These are phyloP conservation scores for Megatriorchis doriae DNA, from an alignment of 2,113 vertebrate species.

Conservation along the genomic window DNA sequence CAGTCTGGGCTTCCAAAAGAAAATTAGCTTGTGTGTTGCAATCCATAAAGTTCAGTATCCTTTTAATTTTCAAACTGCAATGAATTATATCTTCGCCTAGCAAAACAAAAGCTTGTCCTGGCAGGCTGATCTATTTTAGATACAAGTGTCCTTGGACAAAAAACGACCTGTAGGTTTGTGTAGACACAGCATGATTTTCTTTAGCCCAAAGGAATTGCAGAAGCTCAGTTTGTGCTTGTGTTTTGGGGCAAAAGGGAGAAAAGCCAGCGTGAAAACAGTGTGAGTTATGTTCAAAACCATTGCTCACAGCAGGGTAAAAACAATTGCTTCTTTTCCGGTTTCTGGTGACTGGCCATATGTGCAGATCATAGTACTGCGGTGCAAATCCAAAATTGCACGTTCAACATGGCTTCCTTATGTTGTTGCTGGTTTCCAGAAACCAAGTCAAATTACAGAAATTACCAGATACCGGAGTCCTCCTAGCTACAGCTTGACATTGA, in stretches of 20 bases:
- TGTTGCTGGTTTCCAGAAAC: not conserved
- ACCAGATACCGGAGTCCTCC: not conserved
- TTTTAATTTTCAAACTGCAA: not conserved
- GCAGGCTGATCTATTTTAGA: not conserved
- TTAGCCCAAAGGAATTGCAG: slow-evolving; percentile 36
- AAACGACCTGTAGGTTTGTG: not conserved
- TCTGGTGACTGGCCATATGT: slow-evolving; percentile 25
- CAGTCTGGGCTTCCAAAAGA: not conserved
- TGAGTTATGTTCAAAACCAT: slow-evolving; percentile 53
- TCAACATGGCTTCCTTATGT: slow-evolving; percentile 8
- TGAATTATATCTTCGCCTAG: not conserved
- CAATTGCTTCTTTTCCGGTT: slow-evolving; percentile 52
- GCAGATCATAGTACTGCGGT: not conserved
- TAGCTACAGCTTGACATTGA: not conserved
- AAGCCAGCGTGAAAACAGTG: slow-evolving; percentile 39
- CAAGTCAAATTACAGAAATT: not conserved
- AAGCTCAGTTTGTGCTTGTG: slow-evolving; percentile 33
- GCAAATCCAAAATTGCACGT: slow-evolving; percentile 18
- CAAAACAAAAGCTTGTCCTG: not conserved
- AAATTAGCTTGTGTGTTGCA: not conserved
- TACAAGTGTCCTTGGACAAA: not conserved
- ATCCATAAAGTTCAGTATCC: not conserved
- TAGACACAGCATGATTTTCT: slow-evolving; percentile 11
- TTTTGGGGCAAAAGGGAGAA: slow-evolving; percentile 35
- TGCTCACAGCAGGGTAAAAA: slow-evolving; percentile 71